phyloP scores from a whole-genome alignment of 2,888 invertebrate genomes.

The Harpalus rubripes region DNA sequence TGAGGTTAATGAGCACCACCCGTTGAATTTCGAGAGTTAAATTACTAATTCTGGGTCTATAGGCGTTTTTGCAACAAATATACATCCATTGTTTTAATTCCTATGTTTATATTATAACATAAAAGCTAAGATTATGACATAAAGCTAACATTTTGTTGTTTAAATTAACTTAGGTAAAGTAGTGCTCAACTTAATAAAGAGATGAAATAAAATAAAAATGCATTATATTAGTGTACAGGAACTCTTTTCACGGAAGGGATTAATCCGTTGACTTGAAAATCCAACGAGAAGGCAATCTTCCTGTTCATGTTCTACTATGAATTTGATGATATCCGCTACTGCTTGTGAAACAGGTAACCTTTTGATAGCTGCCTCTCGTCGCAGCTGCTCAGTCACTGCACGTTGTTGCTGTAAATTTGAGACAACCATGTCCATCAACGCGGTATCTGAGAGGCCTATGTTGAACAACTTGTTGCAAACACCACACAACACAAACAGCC shows the following conservation, averaged over 20 bases:
- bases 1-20: slow-evolving; percentile 28
- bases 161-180: slow-evolving; percentile 24
- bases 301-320: slow-evolving; percentile 92
- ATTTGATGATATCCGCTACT: slow-evolving; percentile 95
- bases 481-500: slow-evolving; percentile 64
- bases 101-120: slow-evolving; percentile 40
- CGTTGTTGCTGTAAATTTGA: slow-evolving; percentile 96
- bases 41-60: slow-evolving; percentile 21
- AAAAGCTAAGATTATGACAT: slow-evolving; percentile 34
- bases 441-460: slow-evolving; percentile 94
- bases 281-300: slow-evolving; percentile 96
- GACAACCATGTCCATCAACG: slow-evolving; percentile 96
- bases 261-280: slow-evolving; percentile 95
- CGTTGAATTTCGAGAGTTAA: slow-evolving; percentile 10
- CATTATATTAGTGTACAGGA: slow-evolving; percentile 89
- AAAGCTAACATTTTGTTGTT: slow-evolving; percentile 47
- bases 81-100: slow-evolving; percentile 32
- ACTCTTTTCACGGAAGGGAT: slow-evolving; percentile 96
- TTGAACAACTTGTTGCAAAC: slow-evolving; percentile 76
- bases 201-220: slow-evolving; percentile 6
- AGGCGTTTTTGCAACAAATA: slow-evolving; percentile 38
- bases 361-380: slow-evolving; percentile 93
- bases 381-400: slow-evolving; percentile 94
- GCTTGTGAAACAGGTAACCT: slow-evolving; percentile 93
- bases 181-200: slow-evolving; percentile 40